A percentile compares a stretch with the other conserved stretches of the same genome.
These are phyloP conservation scores for Momotus momota DNA, from an alignment of 2,797 vertebrate species.

Conservation along the genomic window DNA sequence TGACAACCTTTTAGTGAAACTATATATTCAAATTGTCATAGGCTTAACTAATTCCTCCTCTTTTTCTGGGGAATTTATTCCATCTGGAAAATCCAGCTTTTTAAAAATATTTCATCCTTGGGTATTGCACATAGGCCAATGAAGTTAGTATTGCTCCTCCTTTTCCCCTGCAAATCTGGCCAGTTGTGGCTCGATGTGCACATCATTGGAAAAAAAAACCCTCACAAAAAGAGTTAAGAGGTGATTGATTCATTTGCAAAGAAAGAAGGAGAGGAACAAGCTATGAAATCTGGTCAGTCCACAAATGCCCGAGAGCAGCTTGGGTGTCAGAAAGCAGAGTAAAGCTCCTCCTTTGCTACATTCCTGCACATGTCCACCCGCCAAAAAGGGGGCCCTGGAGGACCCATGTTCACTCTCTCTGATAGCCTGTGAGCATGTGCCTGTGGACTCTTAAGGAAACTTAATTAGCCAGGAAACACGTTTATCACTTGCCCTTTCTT, in stretches of 20 bases:
- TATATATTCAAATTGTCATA: not conserved
- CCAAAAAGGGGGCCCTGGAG: accelerated
- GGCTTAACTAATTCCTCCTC: not conserved
- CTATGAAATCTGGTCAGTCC: not conserved
- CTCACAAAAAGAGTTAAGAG: not conserved
- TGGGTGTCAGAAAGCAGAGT: not conserved
- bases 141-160: not conserved
- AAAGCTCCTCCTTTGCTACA: not conserved
- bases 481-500: not conserved
- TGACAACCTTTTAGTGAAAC: not conserved
- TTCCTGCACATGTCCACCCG: accelerated
- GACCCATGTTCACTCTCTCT: accelerated
- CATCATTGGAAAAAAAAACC: not conserved
- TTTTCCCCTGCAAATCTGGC: not conserved
- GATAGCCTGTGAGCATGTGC: not conserved
- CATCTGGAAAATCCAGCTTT: not conserved
- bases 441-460: not conserved
- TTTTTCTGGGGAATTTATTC: not conserved
- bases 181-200: not conserved
- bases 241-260: not conserved
- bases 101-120: not conserved
- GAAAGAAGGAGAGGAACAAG: not conserved
- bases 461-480: not conserved
- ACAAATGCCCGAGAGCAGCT: not conserved
- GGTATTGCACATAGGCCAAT: not conserved